phyloP scores from a whole-genome alignment of 2,113 vertebrate species.

The Amphiprion percula region DNA sequence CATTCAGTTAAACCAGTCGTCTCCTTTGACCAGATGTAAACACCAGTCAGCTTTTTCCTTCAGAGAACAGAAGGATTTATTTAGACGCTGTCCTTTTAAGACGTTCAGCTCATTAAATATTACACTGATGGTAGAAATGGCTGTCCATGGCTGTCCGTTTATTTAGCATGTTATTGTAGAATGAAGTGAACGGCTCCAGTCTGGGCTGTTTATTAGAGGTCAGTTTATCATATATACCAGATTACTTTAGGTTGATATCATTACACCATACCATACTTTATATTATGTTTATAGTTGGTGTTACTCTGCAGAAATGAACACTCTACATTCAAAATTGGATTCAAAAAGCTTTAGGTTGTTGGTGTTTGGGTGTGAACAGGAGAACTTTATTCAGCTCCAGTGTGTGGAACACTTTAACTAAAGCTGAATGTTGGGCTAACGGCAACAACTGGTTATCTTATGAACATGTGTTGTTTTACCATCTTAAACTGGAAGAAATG shows the following conservation, averaged over 20 bases:
- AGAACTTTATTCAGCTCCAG: too few species aligned
- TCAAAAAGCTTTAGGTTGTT: too few species aligned
- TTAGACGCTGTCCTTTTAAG: background rate
- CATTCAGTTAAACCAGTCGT: conserved; percentile 37
- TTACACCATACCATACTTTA: background rate
- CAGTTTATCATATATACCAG: too few species aligned
- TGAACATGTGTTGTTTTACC: too few species aligned
- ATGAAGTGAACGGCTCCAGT: background rate
- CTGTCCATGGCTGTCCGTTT: background rate
- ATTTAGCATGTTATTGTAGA: background rate
- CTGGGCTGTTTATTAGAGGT: background rate
- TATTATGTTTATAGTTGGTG: background rate
- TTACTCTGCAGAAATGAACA: background rate
- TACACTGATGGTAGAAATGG: background rate
- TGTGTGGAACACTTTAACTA: too few species aligned
- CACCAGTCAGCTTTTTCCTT: conserved; percentile 19
- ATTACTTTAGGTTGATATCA: background rate
- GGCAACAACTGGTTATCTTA: too few species aligned
- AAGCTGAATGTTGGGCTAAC: too few species aligned
- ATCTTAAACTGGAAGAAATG: too few species aligned
- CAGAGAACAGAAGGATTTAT: background rate
- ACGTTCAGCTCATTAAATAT: conserved; percentile 5
- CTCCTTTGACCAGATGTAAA: conserved; percentile 56
- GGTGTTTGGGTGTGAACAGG: too few species aligned
- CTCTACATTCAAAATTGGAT: background rate